Base-by-base conservation (phyloP, 1,140 invertebrate species). In the Bilobella aurantiaca region DNA sequence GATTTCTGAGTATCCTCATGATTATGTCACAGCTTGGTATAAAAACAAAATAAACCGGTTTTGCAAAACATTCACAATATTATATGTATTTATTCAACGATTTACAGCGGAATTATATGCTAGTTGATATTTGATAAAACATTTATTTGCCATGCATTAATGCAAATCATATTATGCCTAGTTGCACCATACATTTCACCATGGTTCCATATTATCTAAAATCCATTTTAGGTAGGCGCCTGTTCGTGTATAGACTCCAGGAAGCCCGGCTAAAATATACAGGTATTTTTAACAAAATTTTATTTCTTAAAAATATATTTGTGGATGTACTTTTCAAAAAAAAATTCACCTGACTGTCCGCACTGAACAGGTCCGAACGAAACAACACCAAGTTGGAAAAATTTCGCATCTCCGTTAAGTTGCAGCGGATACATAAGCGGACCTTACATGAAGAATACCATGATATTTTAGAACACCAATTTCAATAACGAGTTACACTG, bases 281-380 rank as follows among this genome's bases (percentile, higher is more conserved):
- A 62, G 42, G 3, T 37, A 28, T n/a, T 18, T 34, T 27, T 30
- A 28, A 23, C 8, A 3, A 59, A 59, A 16, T 59, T 59, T 5
- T 29, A 29, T 42, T 62, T 37, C 23, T 62, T 37, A 16, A 12
- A 37, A 60, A 14, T 23, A 57, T 14, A 12, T 57, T 28, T 28
- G 23, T 12, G 53, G 23, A 57, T n/a, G n/a, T n/a, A n/a, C n/a
- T n/a, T n/a, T n/a, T n/a, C n/a, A n/a, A n/a, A n/a, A n/a, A n/a
- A n/a, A n/a, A n/a, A n/a, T n/a, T n/a, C n/a, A 57, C 58, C 83
- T 18, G 75, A 70, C n/a, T 83, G 80, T 0, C 86, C 88, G 70
- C 89, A 91, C 0, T 75, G 76, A 0, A 76, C 77, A 0, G 80
- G 77, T 3, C 82, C 83, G 66, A 80, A 82, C 57, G 82, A 83